phyloP scores from a whole-genome alignment of 2,113 vertebrate genomes.

The Okapia johnstoni region DNA sequence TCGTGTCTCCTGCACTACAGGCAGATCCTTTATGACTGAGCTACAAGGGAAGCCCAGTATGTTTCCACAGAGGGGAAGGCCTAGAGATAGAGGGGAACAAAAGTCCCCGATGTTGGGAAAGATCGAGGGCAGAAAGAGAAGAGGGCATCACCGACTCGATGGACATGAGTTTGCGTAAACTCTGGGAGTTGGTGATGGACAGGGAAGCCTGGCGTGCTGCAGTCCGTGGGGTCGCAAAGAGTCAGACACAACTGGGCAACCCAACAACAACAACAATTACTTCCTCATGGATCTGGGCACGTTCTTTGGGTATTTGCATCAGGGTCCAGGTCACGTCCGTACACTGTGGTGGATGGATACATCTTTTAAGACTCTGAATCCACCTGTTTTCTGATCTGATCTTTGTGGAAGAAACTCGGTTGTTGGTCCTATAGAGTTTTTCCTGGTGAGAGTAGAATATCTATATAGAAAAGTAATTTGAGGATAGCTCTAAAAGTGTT shows the following conservation, averaged over 20 bases:
- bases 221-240: neutral
- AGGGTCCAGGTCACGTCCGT: neutral
- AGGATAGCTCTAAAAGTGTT: neutral
- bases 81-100: neutral
- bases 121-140: neutral
- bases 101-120: neutral
- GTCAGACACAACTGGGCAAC: neutral
- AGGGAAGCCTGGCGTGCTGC: neutral
- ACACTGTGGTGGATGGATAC: neutral
- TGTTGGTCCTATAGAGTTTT: neutral
- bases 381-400: neutral
- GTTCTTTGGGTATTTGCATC: neutral
- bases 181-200: neutral
- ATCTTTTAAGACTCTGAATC: neutral
- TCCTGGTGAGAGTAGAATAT: neutral
- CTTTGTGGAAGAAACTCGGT: neutral
- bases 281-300: neutral
- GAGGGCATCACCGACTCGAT: fast-evolving
- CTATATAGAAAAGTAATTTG: neutral
- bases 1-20: neutral
- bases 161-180: neutral
- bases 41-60: neutral
- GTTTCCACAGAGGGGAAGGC: neutral
- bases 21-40: neutral
- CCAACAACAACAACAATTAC: neutral